Conservation (phyloP, 2,888 invertebrate species). For the Digitonthophagus gazella region DNA sequence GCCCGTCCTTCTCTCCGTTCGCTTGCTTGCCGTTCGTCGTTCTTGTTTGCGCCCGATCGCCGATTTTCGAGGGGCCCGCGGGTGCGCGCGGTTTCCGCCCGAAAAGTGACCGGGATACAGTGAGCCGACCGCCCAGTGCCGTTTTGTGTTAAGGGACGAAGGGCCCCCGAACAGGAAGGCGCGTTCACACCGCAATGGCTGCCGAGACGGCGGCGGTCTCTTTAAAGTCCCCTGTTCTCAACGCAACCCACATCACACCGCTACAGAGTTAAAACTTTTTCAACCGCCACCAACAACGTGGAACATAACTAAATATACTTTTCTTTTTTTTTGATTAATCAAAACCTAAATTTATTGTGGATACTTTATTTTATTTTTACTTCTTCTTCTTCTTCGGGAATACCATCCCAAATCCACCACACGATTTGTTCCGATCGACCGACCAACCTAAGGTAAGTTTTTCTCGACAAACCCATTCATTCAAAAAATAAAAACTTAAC, state of each 20-base stretch:
- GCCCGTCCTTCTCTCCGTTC: too few relatives aligned
- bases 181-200: neutral
- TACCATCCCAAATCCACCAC: too few relatives aligned
- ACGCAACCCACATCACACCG: neutral
- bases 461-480: too few relatives aligned
- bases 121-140: neutral
- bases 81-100: neutral
- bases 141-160: neutral
- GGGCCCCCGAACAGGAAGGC: neutral
- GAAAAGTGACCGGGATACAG: neutral
- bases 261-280: neutral
- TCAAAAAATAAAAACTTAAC: too few relatives aligned
- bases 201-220: neutral
- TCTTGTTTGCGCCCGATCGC: neutral
- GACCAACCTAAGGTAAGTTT: too few relatives aligned
- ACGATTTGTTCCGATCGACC: too few relatives aligned
- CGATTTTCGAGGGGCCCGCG: neutral
- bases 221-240: neutral
- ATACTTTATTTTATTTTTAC: too few relatives aligned
- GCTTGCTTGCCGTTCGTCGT: neutral
- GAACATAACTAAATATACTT: too few relatives aligned
- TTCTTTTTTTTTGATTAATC: too few relatives aligned
- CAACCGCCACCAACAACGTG: neutral
- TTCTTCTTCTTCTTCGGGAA: too few relatives aligned
- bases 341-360: too few relatives aligned